phyloP scores from a whole-genome alignment of 2,797 vertebrate species.

The Protonibea diacanthus region DNA sequence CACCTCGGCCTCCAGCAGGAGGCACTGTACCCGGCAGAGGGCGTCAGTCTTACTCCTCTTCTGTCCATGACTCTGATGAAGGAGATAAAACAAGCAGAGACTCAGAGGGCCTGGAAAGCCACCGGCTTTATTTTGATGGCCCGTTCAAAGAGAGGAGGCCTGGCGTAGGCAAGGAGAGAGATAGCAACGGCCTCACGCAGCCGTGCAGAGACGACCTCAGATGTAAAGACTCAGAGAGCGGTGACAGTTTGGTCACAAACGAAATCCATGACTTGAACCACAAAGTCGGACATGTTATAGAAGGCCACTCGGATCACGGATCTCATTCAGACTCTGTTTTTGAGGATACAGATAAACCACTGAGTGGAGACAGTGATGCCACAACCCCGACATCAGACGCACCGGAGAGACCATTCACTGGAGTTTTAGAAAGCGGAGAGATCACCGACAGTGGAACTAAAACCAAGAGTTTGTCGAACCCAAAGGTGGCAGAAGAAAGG shows the following conservation, averaged over 20 bases:
- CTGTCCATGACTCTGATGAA: conserved; percentile 75
- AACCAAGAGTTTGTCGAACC: conserved; percentile 46
- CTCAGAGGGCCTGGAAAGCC: conserved; percentile 56
- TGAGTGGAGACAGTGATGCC: conserved; percentile 71
- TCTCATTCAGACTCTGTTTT: conserved; percentile 83
- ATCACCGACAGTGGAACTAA: conserved; percentile 34
- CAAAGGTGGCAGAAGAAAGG: conserved; percentile 48
- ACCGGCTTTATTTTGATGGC: conserved; percentile 69
- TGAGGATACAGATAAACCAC: conserved; percentile 78
- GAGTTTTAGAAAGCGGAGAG: conserved; percentile 44
- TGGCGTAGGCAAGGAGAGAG: conserved; percentile 85
- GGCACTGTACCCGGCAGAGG: conserved; percentile 62
- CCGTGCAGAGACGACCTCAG: conserved; percentile 59
- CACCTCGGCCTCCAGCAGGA: conserved; percentile 57
- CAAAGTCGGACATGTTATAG: conserved; percentile 53
- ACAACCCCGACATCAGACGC: conserved; percentile 68
- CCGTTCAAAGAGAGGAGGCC: conserved; percentile 82
- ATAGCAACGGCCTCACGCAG: conserved; percentile 65
- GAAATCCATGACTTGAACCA: conserved; percentile 52
- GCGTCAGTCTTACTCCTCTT: conserved; percentile 67
- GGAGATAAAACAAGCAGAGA: conserved; percentile 69
- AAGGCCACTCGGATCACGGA: conserved; percentile 78
- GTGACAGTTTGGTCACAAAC: conserved; percentile 35
- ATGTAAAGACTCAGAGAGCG: conserved; percentile 64
- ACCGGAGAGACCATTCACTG: conserved; percentile 55